Evolutionary conservation across 2,888 invertebrate genomes (phyloP).

Genomic region (Athrips mouffetella): DNA sequence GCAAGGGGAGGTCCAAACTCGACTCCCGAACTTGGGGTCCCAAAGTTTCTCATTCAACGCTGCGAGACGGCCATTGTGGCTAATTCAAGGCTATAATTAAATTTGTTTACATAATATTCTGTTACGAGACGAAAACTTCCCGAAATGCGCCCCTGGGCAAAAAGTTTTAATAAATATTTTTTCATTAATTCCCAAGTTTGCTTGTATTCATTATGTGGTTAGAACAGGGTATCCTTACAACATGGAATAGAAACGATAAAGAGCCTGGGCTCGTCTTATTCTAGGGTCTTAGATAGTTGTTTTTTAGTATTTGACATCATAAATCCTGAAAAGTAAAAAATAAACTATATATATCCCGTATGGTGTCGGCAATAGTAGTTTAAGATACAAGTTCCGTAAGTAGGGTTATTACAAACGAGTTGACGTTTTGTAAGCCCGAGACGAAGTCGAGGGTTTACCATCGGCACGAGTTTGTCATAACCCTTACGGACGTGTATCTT

Average conservation of each 20-base stretch:
- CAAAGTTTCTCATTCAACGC: slow-evolving; percentile 63
- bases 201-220: not conserved
- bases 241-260: not conserved
- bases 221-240: not conserved
- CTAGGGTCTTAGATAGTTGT: too few relatives aligned
- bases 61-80: slow-evolving; percentile 63
- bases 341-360: too few relatives aligned
- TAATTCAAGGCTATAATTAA: slow-evolving; percentile 72
- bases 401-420: too few relatives aligned
- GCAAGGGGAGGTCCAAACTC: slow-evolving; percentile 43
- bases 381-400: too few relatives aligned
- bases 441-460: too few relatives aligned
- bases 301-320: too few relatives aligned
- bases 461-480: too few relatives aligned
- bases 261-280: too few relatives aligned
- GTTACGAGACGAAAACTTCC: slow-evolving; percentile 53
- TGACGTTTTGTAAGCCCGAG: too few relatives aligned
- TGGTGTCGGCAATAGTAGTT: too few relatives aligned
- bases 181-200: slow-evolving; percentile 20
- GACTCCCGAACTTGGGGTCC: slow-evolving; percentile 62
- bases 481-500: too few relatives aligned
- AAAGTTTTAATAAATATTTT: slow-evolving; percentile 28
- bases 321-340: too few relatives aligned
- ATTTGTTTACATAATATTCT: slow-evolving; percentile 70
- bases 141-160: slow-evolving; percentile 36